Base-by-base conservation (phyloP, 2,888 invertebrate species). In the Platycheirus rosarum region DNA sequence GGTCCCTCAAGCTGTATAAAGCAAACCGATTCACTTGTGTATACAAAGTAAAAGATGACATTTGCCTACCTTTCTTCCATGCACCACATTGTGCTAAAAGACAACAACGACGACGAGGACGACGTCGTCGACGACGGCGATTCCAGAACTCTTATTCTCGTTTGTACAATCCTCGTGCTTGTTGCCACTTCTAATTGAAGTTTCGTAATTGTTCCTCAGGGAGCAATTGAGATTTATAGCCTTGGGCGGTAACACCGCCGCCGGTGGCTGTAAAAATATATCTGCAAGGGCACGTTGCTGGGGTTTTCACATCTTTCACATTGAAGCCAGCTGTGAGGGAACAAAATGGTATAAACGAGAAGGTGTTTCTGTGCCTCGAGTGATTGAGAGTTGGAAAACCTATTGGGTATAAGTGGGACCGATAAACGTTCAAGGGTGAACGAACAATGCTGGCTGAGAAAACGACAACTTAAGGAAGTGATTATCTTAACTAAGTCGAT, bases 121-220 rank as follows among this genome's bases (percentile, higher is more conserved):
- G 53, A 35, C 42, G 1, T 7, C 8, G 8, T 16, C 40, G n/a
- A n/a, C n/a, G n/a, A n/a, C n/a, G n/a, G n/a, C n/a, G n/a, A n/a
- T n/a, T n/a, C n/a, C n/a, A n/a, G n/a, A n/a, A n/a, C n/a, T n/a
- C n/a, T n/a, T n/a, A n/a, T n/a, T n/a, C n/a, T n/a, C n/a, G n/a
- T n/a, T n/a, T n/a, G n/a, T n/a, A n/a, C n/a, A n/a, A n/a, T 49
- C 53, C 40, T 51, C 9, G 18, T 65, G 66, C 60, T 70, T 55
- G 77, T 77, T 78, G 70, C 73, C 65, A 71, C 80, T 84, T 85
- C 85, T 85, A 85, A 85, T 85, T 85, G 85, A 85, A 85, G 75
- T 85, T 84, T 74, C 68, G 85, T 85, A 85, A 85, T 85, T 85
- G 84, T 73, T 77, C 85, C 74, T 74, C 65, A 62, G 85, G 85